phyloP scores from a whole-genome alignment of 2,113 vertebrate species.

The Nerophis lumbriciformis region DNA sequence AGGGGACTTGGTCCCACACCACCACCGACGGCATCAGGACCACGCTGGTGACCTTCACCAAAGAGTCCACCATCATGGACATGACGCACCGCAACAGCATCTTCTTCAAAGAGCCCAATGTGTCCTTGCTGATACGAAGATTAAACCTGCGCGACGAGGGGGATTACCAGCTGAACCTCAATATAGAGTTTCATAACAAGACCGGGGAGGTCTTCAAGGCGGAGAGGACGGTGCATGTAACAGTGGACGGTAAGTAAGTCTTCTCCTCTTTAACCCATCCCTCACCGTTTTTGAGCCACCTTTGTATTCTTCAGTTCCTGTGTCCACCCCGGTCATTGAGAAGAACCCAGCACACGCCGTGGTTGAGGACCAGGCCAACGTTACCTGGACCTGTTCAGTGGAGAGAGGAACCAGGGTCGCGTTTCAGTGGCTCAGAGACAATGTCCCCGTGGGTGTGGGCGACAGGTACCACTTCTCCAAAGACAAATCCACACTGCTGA shows the following conservation, averaged over 20 bases:
- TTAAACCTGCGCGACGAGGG: slow-evolving; percentile 60
- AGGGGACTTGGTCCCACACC: slow-evolving; percentile 68
- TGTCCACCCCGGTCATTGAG: slow-evolving; percentile 60
- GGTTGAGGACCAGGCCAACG: slow-evolving; percentile 69
- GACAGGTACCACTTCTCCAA: slow-evolving; percentile 57
- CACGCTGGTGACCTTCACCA: slow-evolving; percentile 62
- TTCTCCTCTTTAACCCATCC: neutral
- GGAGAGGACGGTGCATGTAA: slow-evolving; percentile 58
- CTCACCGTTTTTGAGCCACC: neutral
- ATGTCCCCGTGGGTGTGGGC: slow-evolving; percentile 22
- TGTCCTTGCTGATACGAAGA: slow-evolving; percentile 56
- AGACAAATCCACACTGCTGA: slow-evolving; percentile 52
- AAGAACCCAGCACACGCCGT: slow-evolving; percentile 56
- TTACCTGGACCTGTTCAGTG: slow-evolving; percentile 68
- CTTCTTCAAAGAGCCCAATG: slow-evolving; percentile 44
- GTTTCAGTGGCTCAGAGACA: slow-evolving; percentile 67
- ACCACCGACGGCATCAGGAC: slow-evolving; percentile 21
- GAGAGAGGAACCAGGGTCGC: slow-evolving; percentile 63
- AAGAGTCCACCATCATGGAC: slow-evolving; percentile 38
- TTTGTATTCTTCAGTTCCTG: slow-evolving; percentile 49
- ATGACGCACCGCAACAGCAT: slow-evolving; percentile 48
- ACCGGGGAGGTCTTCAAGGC: slow-evolving; percentile 33
- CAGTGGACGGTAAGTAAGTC: slow-evolving; percentile 72
- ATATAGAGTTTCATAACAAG: slow-evolving; percentile 52
- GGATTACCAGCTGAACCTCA: slow-evolving; percentile 63